Percentiles rank a stretch among this genome's conserved stretches.
Conservation (phyloP, 2,113 vertebrate species). For the Corvus cornix region DNA sequence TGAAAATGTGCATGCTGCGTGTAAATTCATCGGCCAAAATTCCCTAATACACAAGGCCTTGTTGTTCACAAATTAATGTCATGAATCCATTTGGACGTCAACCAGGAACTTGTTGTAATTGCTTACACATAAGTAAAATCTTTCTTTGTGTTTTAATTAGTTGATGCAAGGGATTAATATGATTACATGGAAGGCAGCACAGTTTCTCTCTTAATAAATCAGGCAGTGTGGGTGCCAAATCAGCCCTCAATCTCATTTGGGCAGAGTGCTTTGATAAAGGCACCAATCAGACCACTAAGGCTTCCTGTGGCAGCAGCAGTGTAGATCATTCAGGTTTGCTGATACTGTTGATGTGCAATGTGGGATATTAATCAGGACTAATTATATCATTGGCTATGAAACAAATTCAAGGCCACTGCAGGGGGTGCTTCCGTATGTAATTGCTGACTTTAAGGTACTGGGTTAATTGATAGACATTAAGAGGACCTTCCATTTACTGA, state of each 20-base stretch:
- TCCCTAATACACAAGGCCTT: slow-evolving; percentile 36
- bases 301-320: slow-evolving; percentile 68
- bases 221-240: slow-evolving; percentile 76
- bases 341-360: slow-evolving; percentile 84
- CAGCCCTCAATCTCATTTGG: slow-evolving; percentile 65
- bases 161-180: slow-evolving; percentile 77
- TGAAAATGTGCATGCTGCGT: slow-evolving; percentile 7
- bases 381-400: slow-evolving; percentile 83
- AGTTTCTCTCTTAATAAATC: slow-evolving; percentile 73
- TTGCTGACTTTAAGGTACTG: slow-evolving; percentile 74
- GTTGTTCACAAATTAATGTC: slow-evolving; percentile 73
- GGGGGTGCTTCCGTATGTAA: slow-evolving; percentile 72
- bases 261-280: slow-evolving; percentile 71
- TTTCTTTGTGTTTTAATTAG: slow-evolving; percentile 79
- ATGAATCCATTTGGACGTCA: slow-evolving; percentile 72
- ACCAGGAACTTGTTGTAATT: slow-evolving; percentile 76
- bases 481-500: slow-evolving; percentile 58
- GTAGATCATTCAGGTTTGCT: slow-evolving; percentile 75
- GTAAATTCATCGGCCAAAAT: slow-evolving; percentile 59
- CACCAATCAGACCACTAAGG: slow-evolving; percentile 55
- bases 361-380: slow-evolving; percentile 90
- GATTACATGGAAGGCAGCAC: slow-evolving; percentile 77
- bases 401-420: slow-evolving; percentile 71
- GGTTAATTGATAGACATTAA: slow-evolving; percentile 75
- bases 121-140: slow-evolving; percentile 73